Evolutionary conservation across 2,797 vertebrate species (phyloP).

Genomic region (Anguilla anguilla): DNA sequence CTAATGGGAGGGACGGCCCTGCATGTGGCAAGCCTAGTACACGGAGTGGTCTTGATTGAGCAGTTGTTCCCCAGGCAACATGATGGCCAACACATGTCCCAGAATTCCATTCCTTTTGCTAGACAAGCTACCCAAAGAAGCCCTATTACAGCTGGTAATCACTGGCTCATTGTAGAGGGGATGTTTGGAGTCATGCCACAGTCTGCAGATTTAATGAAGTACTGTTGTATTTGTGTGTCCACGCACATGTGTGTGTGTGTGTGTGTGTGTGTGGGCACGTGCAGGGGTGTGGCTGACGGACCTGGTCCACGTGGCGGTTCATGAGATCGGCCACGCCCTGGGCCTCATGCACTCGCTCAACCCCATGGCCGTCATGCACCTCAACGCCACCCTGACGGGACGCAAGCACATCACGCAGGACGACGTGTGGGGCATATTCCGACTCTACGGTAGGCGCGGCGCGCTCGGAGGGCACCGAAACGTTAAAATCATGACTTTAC

Average conservation of each 20-base stretch:
- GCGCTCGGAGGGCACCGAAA: neutral
- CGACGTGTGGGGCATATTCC: constrained; percentile 93
- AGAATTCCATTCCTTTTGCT: neutral
- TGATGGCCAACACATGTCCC: neutral
- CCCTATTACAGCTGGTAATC: neutral
- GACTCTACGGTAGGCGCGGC: constrained; percentile 84
- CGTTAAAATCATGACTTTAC: neutral
- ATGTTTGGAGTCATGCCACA: neutral
- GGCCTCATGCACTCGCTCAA: constrained; percentile 97
- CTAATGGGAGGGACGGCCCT: no score
- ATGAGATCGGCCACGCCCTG: constrained; percentile 92
- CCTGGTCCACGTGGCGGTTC: constrained; percentile 92
- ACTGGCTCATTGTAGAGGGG: neutral
- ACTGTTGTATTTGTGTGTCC: neutral
- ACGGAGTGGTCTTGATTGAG: neutral
- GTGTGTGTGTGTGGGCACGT: constrained; percentile 43
- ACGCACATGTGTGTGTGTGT: constrained; percentile 42
- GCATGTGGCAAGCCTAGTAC: neutral
- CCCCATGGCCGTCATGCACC: constrained; percentile 89
- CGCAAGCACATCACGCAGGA: constrained; percentile 91
- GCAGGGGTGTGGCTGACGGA: constrained; percentile 95
- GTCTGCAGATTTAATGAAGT: neutral
- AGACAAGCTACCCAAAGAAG: neutral
- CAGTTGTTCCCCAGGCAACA: neutral
- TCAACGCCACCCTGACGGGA: constrained; percentile 92